Base-by-base conservation (phyloP, 2,113 vertebrate genomes). In the Lophura nycthemera region DNA sequence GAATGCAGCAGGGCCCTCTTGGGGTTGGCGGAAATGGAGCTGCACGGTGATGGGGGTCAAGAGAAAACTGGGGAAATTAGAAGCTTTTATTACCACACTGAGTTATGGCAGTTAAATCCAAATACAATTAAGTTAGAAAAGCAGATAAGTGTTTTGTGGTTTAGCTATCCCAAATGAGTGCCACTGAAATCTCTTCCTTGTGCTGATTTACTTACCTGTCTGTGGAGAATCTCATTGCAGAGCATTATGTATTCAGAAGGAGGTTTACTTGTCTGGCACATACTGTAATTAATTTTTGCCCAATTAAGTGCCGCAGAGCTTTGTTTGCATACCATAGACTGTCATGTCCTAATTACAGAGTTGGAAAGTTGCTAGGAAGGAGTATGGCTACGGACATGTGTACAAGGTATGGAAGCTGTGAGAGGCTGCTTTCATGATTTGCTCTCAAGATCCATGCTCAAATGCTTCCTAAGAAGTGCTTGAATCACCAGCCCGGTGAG, bases 281-380 rank as follows among this genome's bases (percentile, higher is more conserved):
- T 86, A 13, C 14, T 80, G 47, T 60, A 75, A 92, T 64, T 75
- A 91, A 80, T 59, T 73, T 72, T 61, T 74, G 88, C 42, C 60
- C 29, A 78, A 8, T 67, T 67, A 67, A 61, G 75, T 65, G 40
- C 29, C 77, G 34, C 42, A 86, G 59, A 86, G 36, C 76, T 60
- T 71, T 56, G 7, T 38, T 10, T 38, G 38, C 38, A 38, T 11
- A 38, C 38, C 38, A 38, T 38, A 38, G 38, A 38, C 38, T 11
- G 38, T 38, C 38, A 38, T 38, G 4, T 38, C 38, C 38, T 38
- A 38, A 38, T 38, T 38, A 38, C 38, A 38, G 38, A 38, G 4
- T 8, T 56, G 60, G 76, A 50, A 76, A 93, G 42, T 7, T 2
- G 3, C 50, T 42, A 34, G 38, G 59, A 67, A 64, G 34, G 54